Conservation (phyloP, 1,140 invertebrate species). For the Danaus melanippus region DNA sequence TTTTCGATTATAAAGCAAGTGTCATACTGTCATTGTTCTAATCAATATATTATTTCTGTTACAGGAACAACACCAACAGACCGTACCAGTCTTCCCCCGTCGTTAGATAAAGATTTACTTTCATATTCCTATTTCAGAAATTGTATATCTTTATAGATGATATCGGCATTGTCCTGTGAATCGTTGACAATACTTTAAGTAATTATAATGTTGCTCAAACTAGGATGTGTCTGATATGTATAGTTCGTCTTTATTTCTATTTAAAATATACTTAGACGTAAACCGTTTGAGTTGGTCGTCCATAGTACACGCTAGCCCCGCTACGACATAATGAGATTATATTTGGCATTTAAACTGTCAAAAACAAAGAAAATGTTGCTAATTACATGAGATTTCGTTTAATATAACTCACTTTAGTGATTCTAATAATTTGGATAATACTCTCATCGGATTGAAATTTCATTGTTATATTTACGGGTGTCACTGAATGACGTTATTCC, state of each 20-base stretch:
- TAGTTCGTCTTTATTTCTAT: conserved; percentile 28
- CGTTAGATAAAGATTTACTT: conserved; percentile 63
- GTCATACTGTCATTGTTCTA: too few relatives aligned
- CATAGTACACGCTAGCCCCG: neutral
- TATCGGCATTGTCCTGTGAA: conserved; percentile 58
- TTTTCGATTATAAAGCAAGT: too few relatives aligned
- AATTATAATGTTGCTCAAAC: conserved; percentile 64
- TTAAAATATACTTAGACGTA: conserved; percentile 27
- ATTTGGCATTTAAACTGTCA: too few relatives aligned
- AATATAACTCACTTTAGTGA: too few relatives aligned
- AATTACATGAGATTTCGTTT: too few relatives aligned
- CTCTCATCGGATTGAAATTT: too few relatives aligned
- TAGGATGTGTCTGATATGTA: conserved; percentile 37
- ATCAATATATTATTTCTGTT: conserved; percentile 22
- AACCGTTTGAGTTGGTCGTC: conserved; percentile 3
- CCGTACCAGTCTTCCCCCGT: conserved; percentile 66
- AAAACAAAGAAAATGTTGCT: too few relatives aligned
- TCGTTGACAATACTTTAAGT: conserved; percentile 65
- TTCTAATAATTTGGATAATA: too few relatives aligned
- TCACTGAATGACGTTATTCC: too few relatives aligned
- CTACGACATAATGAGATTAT: too few relatives aligned
- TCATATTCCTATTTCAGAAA: conserved; percentile 62
- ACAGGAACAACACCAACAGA: conserved; percentile 60
- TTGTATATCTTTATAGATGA: conserved; percentile 60
- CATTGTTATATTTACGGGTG: too few relatives aligned